These are phyloP conservation scores for Clivina fossor DNA, from an alignment of 2,888 invertebrate genomes.

Conservation along the genomic window DNA sequence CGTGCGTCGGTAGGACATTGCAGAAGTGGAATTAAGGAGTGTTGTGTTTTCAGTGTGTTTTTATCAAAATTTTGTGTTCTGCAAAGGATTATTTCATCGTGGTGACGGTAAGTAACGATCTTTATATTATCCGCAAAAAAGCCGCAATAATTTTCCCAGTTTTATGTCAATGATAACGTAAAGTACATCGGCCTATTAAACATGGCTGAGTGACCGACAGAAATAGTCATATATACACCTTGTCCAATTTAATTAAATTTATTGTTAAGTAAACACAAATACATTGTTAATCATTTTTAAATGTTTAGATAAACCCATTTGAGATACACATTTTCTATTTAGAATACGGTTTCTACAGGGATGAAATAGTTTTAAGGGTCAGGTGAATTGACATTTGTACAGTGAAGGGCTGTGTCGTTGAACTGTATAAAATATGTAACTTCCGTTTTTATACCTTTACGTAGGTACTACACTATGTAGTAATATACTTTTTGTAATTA, in stretches of 20 bases:
- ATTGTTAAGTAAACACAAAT: too few relatives aligned
- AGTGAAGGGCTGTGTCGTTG: constrained; percentile 28
- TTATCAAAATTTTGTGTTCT: constrained; percentile 33
- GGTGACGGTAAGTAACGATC: constrained; percentile 23
- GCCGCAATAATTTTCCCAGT: neutral
- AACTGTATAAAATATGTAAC: constrained; percentile 22
- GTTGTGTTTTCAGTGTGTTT: constrained; percentile 32
- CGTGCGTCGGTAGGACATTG: constrained; percentile 32
- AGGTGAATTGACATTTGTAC: constrained; percentile 17
- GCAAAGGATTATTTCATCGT: constrained; percentile 32
- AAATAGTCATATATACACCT: constrained; percentile 31
- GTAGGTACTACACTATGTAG: too few relatives aligned
- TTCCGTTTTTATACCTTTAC: too few relatives aligned
- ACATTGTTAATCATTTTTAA: too few relatives aligned
- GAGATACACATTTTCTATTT: too few relatives aligned
- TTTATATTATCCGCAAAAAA: too few relatives aligned
- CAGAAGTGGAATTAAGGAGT: constrained; percentile 30
- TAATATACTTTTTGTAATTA: too few relatives aligned
- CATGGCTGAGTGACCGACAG: constrained; percentile 34
- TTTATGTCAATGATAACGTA: constrained; percentile 23
- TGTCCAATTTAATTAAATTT: constrained; percentile 10
- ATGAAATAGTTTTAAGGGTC: constrained; percentile 7
- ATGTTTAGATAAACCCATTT: too few relatives aligned
- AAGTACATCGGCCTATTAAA: constrained; percentile 31
- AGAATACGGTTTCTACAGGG: too few relatives aligned